phyloP scores from a whole-genome alignment of 2,797 vertebrate genomes.

The Muscicapa comitata region DNA sequence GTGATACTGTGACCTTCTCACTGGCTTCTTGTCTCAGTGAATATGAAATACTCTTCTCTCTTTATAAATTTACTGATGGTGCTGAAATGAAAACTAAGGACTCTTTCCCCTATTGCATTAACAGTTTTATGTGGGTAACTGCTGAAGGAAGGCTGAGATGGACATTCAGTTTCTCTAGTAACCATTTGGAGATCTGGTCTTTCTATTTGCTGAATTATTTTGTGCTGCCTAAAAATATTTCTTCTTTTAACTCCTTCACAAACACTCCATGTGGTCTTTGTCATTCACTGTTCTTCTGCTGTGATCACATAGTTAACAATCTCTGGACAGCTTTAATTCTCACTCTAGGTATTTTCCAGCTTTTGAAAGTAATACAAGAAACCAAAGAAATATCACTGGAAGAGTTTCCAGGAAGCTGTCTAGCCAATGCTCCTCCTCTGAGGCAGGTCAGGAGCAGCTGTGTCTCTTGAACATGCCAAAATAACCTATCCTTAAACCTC shows the following conservation, averaged over 20 bases:
- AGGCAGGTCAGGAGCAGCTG: background rate
- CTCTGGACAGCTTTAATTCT: background rate
- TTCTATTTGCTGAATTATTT: background rate
- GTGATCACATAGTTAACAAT: background rate
- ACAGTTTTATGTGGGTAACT: background rate
- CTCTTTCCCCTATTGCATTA: background rate
- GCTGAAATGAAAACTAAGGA: background rate
- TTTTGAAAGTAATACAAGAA: background rate
- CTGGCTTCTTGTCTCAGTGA: background rate
- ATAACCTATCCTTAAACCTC: background rate
- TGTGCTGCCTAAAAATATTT: background rate
- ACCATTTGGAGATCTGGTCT: background rate
- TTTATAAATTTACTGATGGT: background rate
- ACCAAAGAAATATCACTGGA: background rate
- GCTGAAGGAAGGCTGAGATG: background rate
- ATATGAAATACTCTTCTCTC: background rate
- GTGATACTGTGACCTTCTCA: background rate
- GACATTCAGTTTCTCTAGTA: background rate
- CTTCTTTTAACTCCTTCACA: background rate
- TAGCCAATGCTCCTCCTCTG: background rate
- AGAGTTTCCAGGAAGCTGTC: background rate
- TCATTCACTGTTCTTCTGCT: background rate
- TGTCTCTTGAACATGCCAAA: background rate
- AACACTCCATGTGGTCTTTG: background rate
- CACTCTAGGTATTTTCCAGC: background rate